phyloP scores from a whole-genome alignment of 2,888 invertebrate genomes.

The Tachina fera region DNA sequence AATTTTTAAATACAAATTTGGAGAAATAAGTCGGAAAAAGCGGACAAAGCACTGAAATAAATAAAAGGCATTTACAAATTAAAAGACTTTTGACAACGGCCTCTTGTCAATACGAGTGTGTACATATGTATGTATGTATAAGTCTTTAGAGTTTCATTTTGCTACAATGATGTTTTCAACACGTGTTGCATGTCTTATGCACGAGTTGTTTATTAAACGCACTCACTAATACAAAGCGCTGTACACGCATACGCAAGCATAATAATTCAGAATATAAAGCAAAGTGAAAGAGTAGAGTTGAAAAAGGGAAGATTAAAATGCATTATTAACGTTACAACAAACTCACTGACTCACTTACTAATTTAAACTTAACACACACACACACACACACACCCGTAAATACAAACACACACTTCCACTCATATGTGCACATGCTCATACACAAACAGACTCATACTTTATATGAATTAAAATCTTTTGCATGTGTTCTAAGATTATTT shows the following conservation, averaged over 20 bases:
- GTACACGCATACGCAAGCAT: not conserved
- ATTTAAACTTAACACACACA: constrained; percentile 20
- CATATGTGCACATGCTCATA: no score
- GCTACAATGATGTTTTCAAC: constrained; percentile 66
- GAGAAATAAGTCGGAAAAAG: no score
- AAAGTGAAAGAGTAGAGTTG: constrained; percentile 27
- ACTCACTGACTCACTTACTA: constrained; percentile 47
- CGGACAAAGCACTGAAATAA: no score
- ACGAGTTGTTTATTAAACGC: constrained; percentile 68
- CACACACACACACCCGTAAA: not conserved
- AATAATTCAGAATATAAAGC: not conserved
- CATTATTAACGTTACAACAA: constrained; percentile 63
- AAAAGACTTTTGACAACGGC: not conserved
- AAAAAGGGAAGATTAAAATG: constrained; percentile 57
- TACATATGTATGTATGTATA: not conserved
- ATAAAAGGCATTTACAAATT: not conserved
- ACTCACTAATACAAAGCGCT: constrained; percentile 32
- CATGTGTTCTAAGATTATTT: constrained; percentile 41
- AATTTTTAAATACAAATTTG: no score
- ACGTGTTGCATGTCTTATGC: constrained; percentile 71
- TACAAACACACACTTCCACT: not conserved
- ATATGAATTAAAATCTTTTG: not conserved
- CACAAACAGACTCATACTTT: no score
- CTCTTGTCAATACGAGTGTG: not conserved
- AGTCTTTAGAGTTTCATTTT: constrained; percentile 45